These are phyloP conservation scores for Galeopsomyia nigrocyanea DNA, from an alignment of 2,888 invertebrate genomes.

Conservation along the genomic window DNA sequence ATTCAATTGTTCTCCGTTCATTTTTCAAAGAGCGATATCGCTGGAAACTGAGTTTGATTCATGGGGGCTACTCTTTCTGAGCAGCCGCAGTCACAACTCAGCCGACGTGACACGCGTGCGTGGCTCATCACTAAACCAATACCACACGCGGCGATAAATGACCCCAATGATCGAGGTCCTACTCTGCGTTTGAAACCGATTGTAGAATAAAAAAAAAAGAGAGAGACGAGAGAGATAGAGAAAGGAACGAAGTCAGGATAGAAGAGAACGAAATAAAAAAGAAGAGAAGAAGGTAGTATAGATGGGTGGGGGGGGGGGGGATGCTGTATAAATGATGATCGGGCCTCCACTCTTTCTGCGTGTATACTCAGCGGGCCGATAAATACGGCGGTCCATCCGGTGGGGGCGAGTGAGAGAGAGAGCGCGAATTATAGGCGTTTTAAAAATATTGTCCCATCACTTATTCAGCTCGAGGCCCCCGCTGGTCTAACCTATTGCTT, in stretches of 20 bases:
- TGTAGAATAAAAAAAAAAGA: slow-evolving; percentile 61
- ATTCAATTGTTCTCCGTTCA: too few relatives aligned
- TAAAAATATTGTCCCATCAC: slow-evolving; percentile 69
- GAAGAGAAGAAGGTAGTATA: slow-evolving; percentile 11
- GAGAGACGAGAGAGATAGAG: slow-evolving; percentile 20
- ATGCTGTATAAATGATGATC: slow-evolving; percentile 62
- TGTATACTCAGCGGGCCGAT: slow-evolving; percentile 68
- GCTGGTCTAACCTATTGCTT: slow-evolving; percentile 66
- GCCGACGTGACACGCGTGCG: slow-evolving; percentile 28
- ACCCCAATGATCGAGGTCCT: slow-evolving; percentile 61
- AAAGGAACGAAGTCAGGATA: slow-evolving; percentile 17
- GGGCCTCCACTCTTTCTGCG: slow-evolving; percentile 47
- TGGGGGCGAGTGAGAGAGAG: slow-evolving; percentile 10
- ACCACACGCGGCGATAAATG: slow-evolving; percentile 60
- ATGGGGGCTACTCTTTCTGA: background rate
- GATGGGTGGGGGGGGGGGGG: slow-evolving; percentile 39
- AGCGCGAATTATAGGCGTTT: slow-evolving; percentile 68
- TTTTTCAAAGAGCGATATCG: too few relatives aligned
- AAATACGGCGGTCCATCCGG: slow-evolving; percentile 63
- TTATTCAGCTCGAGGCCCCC: slow-evolving; percentile 61
- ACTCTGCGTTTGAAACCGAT: slow-evolving; percentile 56
- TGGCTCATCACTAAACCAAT: slow-evolving; percentile 64
- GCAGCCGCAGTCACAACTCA: slow-evolving; percentile 9
- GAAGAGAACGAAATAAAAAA: slow-evolving; percentile 36
- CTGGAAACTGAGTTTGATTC: too few relatives aligned